Base-by-base conservation (phyloP, 2,113 vertebrate species). In the Hippoglossus stenolepis region DNA sequence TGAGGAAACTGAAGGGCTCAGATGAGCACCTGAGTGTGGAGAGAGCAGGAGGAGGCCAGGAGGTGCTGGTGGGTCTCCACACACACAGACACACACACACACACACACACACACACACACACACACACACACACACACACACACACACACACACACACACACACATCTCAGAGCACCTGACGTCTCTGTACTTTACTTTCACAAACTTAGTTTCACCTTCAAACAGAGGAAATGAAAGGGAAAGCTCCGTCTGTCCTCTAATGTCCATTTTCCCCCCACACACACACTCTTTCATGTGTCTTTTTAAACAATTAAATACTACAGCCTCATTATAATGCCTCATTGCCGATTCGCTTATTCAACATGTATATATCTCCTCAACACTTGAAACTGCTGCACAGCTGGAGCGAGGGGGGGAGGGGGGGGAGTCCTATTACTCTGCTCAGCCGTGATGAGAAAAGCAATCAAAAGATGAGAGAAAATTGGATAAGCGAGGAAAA, bases 11-110 rank as follows among this genome's bases (percentile, higher is more conserved):
- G 35, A 95, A 93, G 77, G 91, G 90, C 47, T 93, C 93, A 2
- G 93, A 94, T 43, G 93, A 94, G 73, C 91, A 94, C 73, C 74
- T 94, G 72, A 90, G 90, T 84, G 91, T 93, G 70, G 93, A 94
- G 43, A 78, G 86, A 83, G 83, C 90, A 18, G 87, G 75, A 66
- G 86, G 87, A 66, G 79, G 87, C 62, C 90, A 89, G 45, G 94
- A 95, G 3, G 66, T 72, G 53, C 85, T 93, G 91, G 94, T 95
- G 84, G 88, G 89, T 88, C 62, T 58, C 17, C 28, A 23, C 58
- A 53, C 26, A 63, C 38, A 71, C 51, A 64, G 40, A 14, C n/a
- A 5, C 47, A 20, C 56, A 26, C 53, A 35, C 21, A 61, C 15
- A 11, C n/a, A 5, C 40, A 15, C 51, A 23, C 57, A 23, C 21